Conservation (phyloP, 2,888 invertebrate species). For the Chydorus sphaericus region DNA sequence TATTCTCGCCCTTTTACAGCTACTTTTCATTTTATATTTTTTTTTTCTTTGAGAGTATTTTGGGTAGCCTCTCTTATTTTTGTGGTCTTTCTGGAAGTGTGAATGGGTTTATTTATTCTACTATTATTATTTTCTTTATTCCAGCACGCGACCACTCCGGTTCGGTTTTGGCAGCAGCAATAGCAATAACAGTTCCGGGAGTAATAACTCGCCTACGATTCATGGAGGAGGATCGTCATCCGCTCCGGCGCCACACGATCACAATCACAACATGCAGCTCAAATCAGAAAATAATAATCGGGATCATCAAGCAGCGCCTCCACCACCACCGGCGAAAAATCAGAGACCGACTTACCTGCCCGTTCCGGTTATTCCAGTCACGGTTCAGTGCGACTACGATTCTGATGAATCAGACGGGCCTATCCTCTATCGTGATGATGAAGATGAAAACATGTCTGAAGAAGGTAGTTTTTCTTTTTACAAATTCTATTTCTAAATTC, state of each 20-base stretch:
- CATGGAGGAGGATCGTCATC: neutral
- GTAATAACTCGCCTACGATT: neutral
- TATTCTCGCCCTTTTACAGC: neutral
- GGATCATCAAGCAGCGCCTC: neutral
- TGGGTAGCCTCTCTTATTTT: neutral
- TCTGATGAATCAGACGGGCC: conserved; percentile 43
- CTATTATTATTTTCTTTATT: conserved; percentile 23
- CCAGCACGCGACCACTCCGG: conserved; percentile 63
- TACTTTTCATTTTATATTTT: neutral
- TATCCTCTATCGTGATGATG: conserved; percentile 56
- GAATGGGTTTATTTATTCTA: neutral
- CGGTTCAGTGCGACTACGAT: conserved; percentile 17
- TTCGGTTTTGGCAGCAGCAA: conserved; percentile 36
- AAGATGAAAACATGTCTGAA: conserved; percentile 32
- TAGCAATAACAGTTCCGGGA: neutral
- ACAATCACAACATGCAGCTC: conserved; percentile 13
- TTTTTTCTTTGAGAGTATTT: neutral
- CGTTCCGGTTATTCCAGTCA: neutral
- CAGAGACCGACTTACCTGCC: neutral
- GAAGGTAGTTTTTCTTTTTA: conserved; percentile 29
- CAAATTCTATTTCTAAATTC: conserved; percentile 9
- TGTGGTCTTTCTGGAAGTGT: neutral
- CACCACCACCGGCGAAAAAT: neutral
- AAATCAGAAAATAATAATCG: conserved; percentile 11
- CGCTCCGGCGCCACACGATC: conserved; percentile 3